Evolutionary conservation across 2,113 vertebrate species (phyloP), one percentile per base, ranked within the genome.

Genomic region (Eclectus roratus): DNA sequence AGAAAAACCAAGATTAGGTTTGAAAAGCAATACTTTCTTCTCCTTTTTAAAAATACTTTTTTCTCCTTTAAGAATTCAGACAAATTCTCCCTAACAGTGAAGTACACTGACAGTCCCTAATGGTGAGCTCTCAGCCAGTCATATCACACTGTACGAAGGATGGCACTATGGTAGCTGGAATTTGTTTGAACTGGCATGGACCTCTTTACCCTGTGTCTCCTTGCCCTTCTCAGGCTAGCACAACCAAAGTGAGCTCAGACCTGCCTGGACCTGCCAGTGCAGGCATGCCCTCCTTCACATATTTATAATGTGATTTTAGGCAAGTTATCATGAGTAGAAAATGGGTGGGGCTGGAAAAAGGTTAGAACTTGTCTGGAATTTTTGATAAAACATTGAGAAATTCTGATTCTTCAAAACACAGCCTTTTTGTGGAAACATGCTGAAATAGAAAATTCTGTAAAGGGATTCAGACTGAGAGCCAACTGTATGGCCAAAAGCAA

Each of bases 331-430:
- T 78, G 39, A 74, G 64, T 31, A 88, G 41, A 93, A 88, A 93
- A 80, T 55, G 56, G 88, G 88, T 73, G 55, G 65, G 69, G 39
- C 55, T 80, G 21, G 25, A 31, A 83, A 80, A 93, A 91, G 25
- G 91, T 96, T 95, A 88, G 68, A 80, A 93, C 91, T 93, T 95
- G 94, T 31, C 88, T 78, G 85, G 71, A 90, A 90, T 50, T 95
- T 88, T 35, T 85, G 17, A 28, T 96, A 76, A 93, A 91, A 80
- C 28, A 39, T 33, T 31, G 91, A 69, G 68, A 92, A 94, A 74
- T 92, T 80, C n/a, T 53, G 41, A 63, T 63, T 85, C 53, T 93
- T 85, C 49, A 83, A 77, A 83, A 90, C n/a, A 85, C 10, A 77
- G 35, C 3, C 29, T 63, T 90, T 91, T 63, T 16, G 19, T n/a